phyloP scores from a whole-genome alignment of 2,797 vertebrate species.

The Bryconaethiops microstoma region DNA sequence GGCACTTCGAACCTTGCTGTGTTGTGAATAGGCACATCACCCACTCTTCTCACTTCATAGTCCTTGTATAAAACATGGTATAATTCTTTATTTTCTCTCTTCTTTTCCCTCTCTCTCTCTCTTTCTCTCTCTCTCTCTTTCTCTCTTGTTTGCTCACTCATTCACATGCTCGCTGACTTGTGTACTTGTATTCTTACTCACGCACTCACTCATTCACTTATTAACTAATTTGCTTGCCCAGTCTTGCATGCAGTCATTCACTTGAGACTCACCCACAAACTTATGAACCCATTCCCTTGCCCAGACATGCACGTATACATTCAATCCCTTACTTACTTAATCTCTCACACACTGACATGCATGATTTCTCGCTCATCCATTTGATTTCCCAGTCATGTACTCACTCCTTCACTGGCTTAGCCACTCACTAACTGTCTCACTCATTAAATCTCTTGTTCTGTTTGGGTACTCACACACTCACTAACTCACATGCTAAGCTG shows the following conservation, averaged over 20 bases:
- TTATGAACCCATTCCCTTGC: neutral
- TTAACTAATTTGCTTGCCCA: neutral
- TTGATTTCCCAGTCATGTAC: neutral
- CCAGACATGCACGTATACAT: neutral
- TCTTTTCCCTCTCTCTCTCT: neutral
- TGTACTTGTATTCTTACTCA: no score
- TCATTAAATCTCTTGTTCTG: no score
- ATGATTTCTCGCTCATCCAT: neutral
- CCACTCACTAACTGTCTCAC: no score
- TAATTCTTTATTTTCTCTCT: neutral
- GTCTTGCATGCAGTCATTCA: conserved; percentile 4
- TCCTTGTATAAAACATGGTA: no score
- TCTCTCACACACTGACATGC: conserved; percentile 7
- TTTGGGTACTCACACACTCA: neutral
- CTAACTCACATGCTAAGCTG: neutral
- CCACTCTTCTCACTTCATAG: neutral
- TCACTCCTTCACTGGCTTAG: neutral
- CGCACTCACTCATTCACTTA: conserved; percentile 37
- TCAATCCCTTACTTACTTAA: neutral
- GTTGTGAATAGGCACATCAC: neutral
- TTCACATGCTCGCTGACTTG: no score
- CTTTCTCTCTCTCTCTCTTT: conserved; percentile 37
- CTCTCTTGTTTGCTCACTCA: neutral
- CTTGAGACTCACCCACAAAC: neutral
- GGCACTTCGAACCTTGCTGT: neutral